Evolutionary conservation across 1,140 invertebrate genomes (phyloP), one percentile per base, ranked within the genome.

Genomic region (Coelopa frigida): DNA sequence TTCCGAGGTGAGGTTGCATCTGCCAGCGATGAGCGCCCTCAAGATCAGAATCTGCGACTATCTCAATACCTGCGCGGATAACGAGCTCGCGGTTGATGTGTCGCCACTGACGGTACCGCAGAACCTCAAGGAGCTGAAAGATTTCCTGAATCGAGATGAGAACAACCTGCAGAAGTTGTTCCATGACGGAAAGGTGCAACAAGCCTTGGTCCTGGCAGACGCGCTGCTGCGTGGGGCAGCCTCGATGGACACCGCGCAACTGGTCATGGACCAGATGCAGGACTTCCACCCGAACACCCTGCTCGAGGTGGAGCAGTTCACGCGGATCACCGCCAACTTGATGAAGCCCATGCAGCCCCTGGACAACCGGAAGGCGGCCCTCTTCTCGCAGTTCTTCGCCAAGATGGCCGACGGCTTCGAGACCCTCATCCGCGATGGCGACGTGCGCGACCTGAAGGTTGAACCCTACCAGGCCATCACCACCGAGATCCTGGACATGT

Each of bases 1-100:
- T 10, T 17, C 14, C 1, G 6, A 32, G 4, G 23, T 46, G 20
- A 20, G 12, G 11, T n/a, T 40, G n/a, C 20, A 32, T 23, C 20
- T 50, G 2, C 43, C 48, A 20, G 8, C 26, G 31, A 27, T n/a
- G 12, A 29, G 10, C 3, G 22, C 10, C 5, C 15, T 50, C 4
- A 27, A 18, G 17, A 22, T 50, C 4, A 18, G 26, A 2, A 44
- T 50, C 8, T 50, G 48, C 20, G 48, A 50, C 29, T 44, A 15
- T 21, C 38, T 45, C 4, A 17, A 26, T 17, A 44, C 48, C 2
- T 50, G 48, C 24, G 36, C n/a, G 10, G 43, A 50, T 5, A n/a
- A 26, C 8, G 10, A 29, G 0, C 10, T 42, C 10, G n/a, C 29
- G 7, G 41, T 49, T 6, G 22, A 23, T 15, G 47, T 49, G 15